Conservation (phyloP, 2,888 invertebrate species). For the Mamestra brassicae region DNA sequence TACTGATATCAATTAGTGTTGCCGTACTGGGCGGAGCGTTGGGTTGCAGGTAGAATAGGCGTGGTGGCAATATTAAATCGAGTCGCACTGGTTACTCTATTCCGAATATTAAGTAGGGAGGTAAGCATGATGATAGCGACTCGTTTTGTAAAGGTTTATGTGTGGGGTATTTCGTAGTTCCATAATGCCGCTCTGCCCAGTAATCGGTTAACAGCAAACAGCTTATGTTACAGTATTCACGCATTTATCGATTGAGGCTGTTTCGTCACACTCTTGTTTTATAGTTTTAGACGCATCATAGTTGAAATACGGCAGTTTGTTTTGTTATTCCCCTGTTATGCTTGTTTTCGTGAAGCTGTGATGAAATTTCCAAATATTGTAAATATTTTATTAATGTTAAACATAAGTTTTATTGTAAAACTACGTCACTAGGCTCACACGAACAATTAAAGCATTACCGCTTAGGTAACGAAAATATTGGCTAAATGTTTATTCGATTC, state of each 20-base stretch:
- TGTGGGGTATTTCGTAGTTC: constrained; percentile 46
- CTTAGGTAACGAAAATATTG: constrained; percentile 86
- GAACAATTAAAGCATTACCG: constrained; percentile 86
- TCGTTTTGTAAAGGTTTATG: constrained; percentile 32
- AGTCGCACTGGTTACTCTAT: constrained; percentile 8
- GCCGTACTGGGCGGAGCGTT: constrained; percentile 39
- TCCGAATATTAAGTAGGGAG: constrained; percentile 22
- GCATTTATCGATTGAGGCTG: constrained; percentile 88
- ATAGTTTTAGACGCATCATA: constrained; percentile 83
- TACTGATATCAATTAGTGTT: constrained; percentile 57
- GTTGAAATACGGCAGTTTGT: constrained; percentile 79
- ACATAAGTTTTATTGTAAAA: constrained; percentile 83
- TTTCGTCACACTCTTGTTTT: constrained; percentile 79
- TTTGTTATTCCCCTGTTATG: constrained; percentile 88
- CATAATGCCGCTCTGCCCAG: constrained; percentile 41
- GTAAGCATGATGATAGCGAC: constrained; percentile 18
- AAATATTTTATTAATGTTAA: constrained; percentile 88
- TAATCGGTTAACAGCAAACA: constrained; percentile 46
- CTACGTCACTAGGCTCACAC: constrained; percentile 88
- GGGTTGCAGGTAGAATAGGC: constrained; percentile 36
- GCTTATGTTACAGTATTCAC: constrained; percentile 84
- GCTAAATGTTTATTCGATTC: constrained; percentile 91
- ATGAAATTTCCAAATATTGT: constrained; percentile 90
- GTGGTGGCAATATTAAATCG: constrained; percentile 35
- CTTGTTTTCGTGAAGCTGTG: constrained; percentile 91